These are phyloP conservation scores for Eucera pruinosa DNA, from an alignment of 2,888 invertebrate species.

Conservation along the genomic window DNA sequence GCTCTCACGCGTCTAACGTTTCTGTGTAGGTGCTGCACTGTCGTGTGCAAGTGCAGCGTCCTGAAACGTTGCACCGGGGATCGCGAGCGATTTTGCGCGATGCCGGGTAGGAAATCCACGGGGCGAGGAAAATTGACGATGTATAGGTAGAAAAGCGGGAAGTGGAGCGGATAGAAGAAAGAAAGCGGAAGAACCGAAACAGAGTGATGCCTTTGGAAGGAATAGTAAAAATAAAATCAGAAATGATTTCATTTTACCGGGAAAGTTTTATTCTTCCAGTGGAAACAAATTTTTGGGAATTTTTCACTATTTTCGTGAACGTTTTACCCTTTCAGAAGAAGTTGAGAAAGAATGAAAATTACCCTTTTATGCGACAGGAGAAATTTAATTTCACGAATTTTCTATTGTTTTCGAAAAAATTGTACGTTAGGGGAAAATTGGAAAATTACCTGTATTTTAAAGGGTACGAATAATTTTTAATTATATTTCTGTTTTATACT, in stretches of 20 bases:
- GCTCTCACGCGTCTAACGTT: slow-evolving; percentile 65
- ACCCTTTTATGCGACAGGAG: too few relatives aligned
- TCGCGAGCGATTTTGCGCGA: slow-evolving; percentile 18
- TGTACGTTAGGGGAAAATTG: too few relatives aligned
- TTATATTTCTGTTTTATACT: too few relatives aligned
- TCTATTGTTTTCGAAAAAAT: too few relatives aligned
- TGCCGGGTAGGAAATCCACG: neutral
- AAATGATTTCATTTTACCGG: neutral
- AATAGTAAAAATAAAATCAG: too few relatives aligned
- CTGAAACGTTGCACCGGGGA: slow-evolving; percentile 15
- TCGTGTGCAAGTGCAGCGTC: slow-evolving; percentile 34
- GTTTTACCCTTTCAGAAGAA: too few relatives aligned
- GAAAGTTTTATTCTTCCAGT: neutral
- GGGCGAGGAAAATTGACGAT: slow-evolving; percentile 9
- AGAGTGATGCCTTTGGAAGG: neutral
- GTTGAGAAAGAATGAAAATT: too few relatives aligned
- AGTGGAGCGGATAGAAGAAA: neutral
- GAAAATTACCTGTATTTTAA: too few relatives aligned
- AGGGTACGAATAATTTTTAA: too few relatives aligned
- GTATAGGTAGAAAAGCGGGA: neutral
- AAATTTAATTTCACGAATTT: too few relatives aligned
- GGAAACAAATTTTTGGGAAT: too few relatives aligned
- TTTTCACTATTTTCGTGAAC: too few relatives aligned
- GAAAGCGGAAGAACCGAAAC: neutral
- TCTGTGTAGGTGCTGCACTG: slow-evolving; percentile 36